phyloP scores from a whole-genome alignment of 2,113 vertebrate species.

The Merops nubicus region DNA sequence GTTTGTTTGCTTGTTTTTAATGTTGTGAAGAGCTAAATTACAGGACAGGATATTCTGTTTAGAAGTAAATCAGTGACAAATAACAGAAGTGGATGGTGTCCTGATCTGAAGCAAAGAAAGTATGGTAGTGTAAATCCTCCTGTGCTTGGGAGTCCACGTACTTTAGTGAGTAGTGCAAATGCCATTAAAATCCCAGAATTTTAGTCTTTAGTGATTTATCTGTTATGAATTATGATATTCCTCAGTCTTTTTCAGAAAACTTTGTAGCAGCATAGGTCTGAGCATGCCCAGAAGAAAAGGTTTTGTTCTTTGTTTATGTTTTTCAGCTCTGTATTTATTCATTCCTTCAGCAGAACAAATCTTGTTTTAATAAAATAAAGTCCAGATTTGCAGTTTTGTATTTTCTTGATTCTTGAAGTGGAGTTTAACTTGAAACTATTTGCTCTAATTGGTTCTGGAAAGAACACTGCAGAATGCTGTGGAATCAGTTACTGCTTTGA shows the following conservation, averaged over 20 bases:
- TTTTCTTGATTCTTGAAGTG: constrained; percentile 9
- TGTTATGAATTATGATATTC: neutral
- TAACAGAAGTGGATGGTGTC: neutral
- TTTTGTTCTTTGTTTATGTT: constrained; percentile 32
- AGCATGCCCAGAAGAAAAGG: constrained; percentile 27
- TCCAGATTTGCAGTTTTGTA: neutral
- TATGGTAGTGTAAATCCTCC: neutral
- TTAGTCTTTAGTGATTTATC: neutral
- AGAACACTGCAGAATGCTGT: neutral
- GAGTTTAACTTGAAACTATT: neutral
- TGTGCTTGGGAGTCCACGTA: neutral
- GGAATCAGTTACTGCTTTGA: neutral
- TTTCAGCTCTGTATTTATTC: neutral
- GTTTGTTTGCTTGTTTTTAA: no score
- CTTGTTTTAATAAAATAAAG: constrained; percentile 57
- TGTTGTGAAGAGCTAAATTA: neutral
- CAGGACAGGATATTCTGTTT: neutral
- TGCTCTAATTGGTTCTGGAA: neutral
- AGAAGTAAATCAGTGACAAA: neutral
- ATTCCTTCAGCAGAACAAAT: constrained; percentile 29
- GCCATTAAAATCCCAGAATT: neutral
- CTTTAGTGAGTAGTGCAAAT: neutral
- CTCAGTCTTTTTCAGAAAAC: neutral
- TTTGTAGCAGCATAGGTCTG: neutral
- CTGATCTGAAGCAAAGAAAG: neutral